Evolutionary conservation across 2,888 invertebrate species (phyloP), one percentile per base, ranked within the genome.

Genomic region (Ophonus ardosiacus): DNA sequence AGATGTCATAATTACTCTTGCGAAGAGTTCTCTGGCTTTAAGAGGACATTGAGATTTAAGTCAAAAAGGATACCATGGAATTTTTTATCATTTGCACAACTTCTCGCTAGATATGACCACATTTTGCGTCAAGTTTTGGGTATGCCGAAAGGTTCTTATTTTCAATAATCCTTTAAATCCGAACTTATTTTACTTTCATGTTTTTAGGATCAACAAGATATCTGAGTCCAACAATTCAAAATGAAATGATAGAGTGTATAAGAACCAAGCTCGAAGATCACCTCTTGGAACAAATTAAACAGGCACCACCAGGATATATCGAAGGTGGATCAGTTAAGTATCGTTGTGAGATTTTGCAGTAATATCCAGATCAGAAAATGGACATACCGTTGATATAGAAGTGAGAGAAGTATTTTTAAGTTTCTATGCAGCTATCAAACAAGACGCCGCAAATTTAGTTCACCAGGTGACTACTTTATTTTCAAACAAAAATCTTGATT

Each of bases 51-150:
- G 78, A 68, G 86, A 86, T 17, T 78, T 81, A 5, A 24, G 59
- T 43, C 63, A 84, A 38, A 61, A 38, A 24, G 7, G 18, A 1
- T 84, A 76, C 80, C 81, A 87, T 83, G 88, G 87, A 76, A 88
- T 86, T 88, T 88, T 87, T 84, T 88, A 40, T 86, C 87, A 18
- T 56, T 85, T 86, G 88, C 87, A 57, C 40, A 88, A 68, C 85
- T 88, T 81, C 59, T 88, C 38, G 86, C 88, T 15, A 85, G 86
- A 84, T 88, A 88, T 85, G 88, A 88, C 85, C 63, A 87, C 83
- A 85, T 88, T 76, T 85, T 88, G 87, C 86, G 76, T 78, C 87
- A 88, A 87, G 86, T 88, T 86, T 83, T 88, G 81, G 86, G 87
- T 84, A 87, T 86, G 85, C 86, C 87, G 38, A 87, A 86, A 86